These are phyloP conservation scores for Plagodis dolabraria DNA, from an alignment of 2,888 invertebrate genomes.

Conservation along the genomic window DNA sequence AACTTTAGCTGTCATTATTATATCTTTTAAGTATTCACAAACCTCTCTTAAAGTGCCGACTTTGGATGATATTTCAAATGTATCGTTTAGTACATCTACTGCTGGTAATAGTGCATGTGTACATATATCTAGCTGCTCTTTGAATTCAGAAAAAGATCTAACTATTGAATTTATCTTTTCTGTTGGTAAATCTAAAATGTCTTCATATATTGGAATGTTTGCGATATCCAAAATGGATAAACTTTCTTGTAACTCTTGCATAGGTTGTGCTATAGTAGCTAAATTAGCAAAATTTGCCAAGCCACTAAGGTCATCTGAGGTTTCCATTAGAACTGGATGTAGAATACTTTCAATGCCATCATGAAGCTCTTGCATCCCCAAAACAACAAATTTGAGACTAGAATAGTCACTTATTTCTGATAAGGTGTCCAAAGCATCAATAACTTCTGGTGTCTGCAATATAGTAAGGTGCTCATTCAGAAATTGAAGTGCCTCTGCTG, in stretches of 20 bases:
- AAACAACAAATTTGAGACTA: conserved; percentile 61
- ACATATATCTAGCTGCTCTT: conserved; percentile 63
- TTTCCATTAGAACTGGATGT: conserved; percentile 68
- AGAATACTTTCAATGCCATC: conserved; percentile 64
- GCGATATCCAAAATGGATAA: conserved; percentile 65
- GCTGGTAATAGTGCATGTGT: conserved; percentile 62
- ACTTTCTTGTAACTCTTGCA: conserved; percentile 67
- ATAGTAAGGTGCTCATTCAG: conserved; percentile 65
- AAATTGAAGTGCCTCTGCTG: conserved; percentile 66
- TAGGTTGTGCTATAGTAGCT: conserved; percentile 65
- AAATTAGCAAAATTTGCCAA: conserved; percentile 57
- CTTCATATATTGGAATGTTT: conserved; percentile 74
- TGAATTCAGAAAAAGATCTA: conserved; percentile 62
- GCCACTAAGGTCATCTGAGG: conserved; percentile 52
- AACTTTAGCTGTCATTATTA: conserved; percentile 50
- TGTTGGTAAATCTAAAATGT: conserved; percentile 64
- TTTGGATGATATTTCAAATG: conserved; percentile 66
- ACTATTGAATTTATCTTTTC: conserved; percentile 65
- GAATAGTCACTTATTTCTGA: conserved; percentile 69
- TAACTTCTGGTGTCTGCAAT: conserved; percentile 64
- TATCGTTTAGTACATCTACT: conserved; percentile 59
- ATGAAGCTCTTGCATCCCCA: conserved; percentile 61
- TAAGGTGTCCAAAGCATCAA: conserved; percentile 66
- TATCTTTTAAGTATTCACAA: conserved; percentile 59
- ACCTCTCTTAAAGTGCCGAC: conserved; percentile 57